Percentiles rank a stretch among this genome's conserved stretches.
Evolutionary conservation across 2,888 invertebrate species (phyloP).

Genomic region (Melipona bicolor): DNA sequence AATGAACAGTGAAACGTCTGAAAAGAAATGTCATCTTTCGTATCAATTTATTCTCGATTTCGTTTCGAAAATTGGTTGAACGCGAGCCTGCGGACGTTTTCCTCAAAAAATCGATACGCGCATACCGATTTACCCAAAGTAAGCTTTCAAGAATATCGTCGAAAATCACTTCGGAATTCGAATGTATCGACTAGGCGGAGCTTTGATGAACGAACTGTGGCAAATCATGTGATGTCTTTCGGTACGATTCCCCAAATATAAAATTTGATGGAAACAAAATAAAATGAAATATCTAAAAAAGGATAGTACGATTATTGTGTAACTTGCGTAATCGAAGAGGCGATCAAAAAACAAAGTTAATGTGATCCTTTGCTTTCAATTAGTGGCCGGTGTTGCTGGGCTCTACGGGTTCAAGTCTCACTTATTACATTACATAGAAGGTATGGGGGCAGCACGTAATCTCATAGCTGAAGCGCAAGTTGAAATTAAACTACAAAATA

Average conservation of each 20-base stretch:
- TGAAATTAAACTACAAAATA: constrained; percentile 89
- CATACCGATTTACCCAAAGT: constrained; percentile 87
- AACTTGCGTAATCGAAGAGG: neutral
- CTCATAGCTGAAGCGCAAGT: constrained; percentile 91
- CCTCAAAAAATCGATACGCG: constrained; percentile 71
- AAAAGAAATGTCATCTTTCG: constrained; percentile 11
- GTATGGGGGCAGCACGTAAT: constrained; percentile 89
- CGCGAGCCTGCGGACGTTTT: neutral
- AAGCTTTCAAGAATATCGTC: constrained; percentile 86
- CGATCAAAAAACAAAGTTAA: neutral
- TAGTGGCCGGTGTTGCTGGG: constrained; percentile 85
- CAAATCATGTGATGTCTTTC: constrained; percentile 85
- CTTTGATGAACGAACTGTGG: constrained; percentile 83
- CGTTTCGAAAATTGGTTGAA: constrained; percentile 8
- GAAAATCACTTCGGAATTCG: constrained; percentile 82
- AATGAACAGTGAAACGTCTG: neutral
- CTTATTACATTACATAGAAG: constrained; percentile 86
- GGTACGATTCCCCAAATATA: constrained; percentile 74
- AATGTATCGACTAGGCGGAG: constrained; percentile 78
- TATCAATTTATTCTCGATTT: neutral
- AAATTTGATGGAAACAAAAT: neutral
- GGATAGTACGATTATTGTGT: neutral
- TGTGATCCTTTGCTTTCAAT: constrained; percentile 76
- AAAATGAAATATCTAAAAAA: neutral
- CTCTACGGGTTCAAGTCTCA: constrained; percentile 88